A percentile compares a stretch with the other conserved stretches of the same genome.
Evolutionary conservation across 1,140 invertebrate genomes (phyloP).

Genomic region (Dendrolimus punctatus): DNA sequence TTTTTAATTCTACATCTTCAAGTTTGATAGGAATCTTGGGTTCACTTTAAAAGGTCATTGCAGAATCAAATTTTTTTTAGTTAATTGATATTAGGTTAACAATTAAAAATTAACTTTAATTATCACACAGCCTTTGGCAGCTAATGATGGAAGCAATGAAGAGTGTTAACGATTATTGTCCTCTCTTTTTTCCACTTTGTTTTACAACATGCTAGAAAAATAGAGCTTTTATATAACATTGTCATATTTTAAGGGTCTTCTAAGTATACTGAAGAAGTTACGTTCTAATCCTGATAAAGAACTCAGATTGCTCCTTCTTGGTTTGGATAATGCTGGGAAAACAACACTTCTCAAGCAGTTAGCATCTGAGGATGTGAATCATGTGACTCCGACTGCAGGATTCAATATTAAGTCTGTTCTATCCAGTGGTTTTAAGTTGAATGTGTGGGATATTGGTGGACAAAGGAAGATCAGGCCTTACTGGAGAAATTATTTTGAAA

Average conservation of each 20-base stretch:
- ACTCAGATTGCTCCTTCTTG: constrained; percentile 92
- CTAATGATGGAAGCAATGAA: no score
- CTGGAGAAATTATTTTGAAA: constrained; percentile 99
- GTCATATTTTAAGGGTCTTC: constrained; percentile 82
- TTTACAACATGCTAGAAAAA: no score
- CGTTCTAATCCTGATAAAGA: constrained; percentile 93
- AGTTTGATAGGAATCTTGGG: no score
- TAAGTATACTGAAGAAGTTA: constrained; percentile 94
- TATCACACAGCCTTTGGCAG: no score
- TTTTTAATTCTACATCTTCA: no score
- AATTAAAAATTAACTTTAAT: no score
- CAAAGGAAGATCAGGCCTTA: constrained; percentile 98
- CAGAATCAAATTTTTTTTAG: no score
- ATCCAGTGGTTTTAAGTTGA: constrained; percentile 96
- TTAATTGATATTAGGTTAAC: no score
- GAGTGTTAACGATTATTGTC: no score
- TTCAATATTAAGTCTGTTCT: constrained; percentile 99
- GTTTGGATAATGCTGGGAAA: constrained; percentile 99
- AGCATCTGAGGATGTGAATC: constrained; percentile 97
- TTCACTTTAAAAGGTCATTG: no score
- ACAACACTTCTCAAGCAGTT: constrained; percentile 97
- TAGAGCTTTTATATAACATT: background rate
- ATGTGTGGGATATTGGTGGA: constrained; percentile 99
- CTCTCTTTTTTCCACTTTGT: no score
- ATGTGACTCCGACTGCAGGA: constrained; percentile 98